Evolutionary conservation across 2,797 vertebrate species (phyloP).

Genomic region (Lagocephalus sceleratus): DNA sequence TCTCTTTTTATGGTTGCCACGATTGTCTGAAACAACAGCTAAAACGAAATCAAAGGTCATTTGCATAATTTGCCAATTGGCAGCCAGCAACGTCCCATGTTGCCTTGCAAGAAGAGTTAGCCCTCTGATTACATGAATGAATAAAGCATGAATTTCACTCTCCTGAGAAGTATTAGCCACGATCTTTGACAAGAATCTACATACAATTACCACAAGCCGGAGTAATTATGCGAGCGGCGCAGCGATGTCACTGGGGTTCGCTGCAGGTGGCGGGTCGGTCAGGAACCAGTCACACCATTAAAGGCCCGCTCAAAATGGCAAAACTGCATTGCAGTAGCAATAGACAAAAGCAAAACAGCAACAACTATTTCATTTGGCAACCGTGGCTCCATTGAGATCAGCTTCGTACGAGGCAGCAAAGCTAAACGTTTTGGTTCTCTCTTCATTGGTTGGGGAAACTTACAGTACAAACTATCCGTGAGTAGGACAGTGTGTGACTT

Average conservation of each 20-base stretch:
- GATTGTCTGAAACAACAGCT: not conserved
- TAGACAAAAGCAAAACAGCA: not conserved
- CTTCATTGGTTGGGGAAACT: not conserved
- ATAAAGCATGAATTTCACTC: constrained; percentile 39
- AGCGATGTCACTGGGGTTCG: constrained; percentile 37
- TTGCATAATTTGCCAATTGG: constrained; percentile 13
- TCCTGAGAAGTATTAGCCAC: constrained; percentile 46
- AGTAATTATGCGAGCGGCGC: constrained; percentile 47
- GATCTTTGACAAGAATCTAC: constrained; percentile 50
- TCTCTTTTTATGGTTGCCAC: not conserved
- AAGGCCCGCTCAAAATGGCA: not conserved
- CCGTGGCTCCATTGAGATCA: too few species aligned
- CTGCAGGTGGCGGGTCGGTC: constrained; percentile 33
- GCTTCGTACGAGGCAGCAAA: too few species aligned
- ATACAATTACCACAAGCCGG: constrained; percentile 53
- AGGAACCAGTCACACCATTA: constrained; percentile 3
- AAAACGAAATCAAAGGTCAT: not conserved
- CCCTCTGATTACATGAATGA: constrained; percentile 29
- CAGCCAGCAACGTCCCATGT: constrained; percentile 6
- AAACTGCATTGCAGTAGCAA: not conserved
- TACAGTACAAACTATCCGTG: not conserved
- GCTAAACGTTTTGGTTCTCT: constrained; percentile 11
- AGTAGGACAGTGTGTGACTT: constrained; percentile 29
- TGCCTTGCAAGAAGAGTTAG: constrained; percentile 3
- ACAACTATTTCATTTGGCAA: not conserved